Evolutionary conservation across 1,140 invertebrate species (phyloP), one percentile per base, ranked within the genome.

Genomic region (Trachelipus rathkii): DNA sequence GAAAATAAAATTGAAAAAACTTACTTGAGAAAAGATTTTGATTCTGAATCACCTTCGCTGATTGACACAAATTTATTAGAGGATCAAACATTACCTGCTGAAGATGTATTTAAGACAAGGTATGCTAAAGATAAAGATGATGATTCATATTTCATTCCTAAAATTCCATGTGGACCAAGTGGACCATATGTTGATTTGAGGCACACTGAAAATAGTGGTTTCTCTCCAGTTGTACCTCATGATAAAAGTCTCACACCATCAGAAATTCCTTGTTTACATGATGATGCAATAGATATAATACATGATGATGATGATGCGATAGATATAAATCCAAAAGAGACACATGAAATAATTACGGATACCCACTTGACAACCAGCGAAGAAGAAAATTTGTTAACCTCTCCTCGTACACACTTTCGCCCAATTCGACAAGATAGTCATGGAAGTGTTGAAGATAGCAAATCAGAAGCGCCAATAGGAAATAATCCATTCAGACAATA

Each of bases 381-480:
- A 53, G 87, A 91, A 33, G 91, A 92, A 83, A 89, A 91, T 84
- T 84, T 92, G 72, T 85, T 92, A 33, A 91, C 89, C 13, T 92
- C 91, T 1, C 85, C 88, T 73, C 88, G 89, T 70, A 92, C 91
- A 71, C 91, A 92, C 84, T 93, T 93, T 86, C 88, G 88, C 75
- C 92, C 92, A 4, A 93, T 93, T 78, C 88, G 88, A 82, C 85
- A 87, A 77, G 88, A 88, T 24, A 84, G 76, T 68, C 68, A 44
- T 72, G 76, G 79, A 13, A 82, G 75, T 43, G 74, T 50, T 24
- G 77, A 75, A 1, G 80, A 77, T 23, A 78, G 77, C 50, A 75
- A 79, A 70, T 89, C 88, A 84, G 88, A 87, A 53, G 90, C n/a
- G n/a, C n/a, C n/a, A n/a, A n/a, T n/a, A n/a, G n/a, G n/a, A n/a